Base-by-base conservation (phyloP, 2,888 invertebrate species). In the Dolichomitus sp. region DNA sequence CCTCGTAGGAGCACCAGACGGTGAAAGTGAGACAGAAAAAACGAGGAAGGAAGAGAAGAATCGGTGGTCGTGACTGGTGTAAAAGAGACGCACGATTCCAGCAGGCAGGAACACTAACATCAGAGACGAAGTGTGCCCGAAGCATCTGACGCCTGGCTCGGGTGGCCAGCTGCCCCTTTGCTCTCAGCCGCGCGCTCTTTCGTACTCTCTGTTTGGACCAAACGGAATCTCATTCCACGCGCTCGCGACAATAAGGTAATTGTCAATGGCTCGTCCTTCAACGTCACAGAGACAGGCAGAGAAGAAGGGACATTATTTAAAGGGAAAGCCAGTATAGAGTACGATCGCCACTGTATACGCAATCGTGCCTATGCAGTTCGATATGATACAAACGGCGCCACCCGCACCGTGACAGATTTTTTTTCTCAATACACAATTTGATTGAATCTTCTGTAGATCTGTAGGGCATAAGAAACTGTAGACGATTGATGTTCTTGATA, bases 151-250 rank as follows among this genome's bases (percentile, higher is more conserved):
- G 81, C 59, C 50, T 54, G 50, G 42, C 78, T 83, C 66, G 72
- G 74, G 59, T 54, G 75, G 45, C 83, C 85, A 79, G 77, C 77
- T 86, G 83, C 84, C 81, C 72, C 57, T 75, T 81, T 65, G 88
- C 88, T 87, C 87, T 87, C 85, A 81, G 84, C 83, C 84, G 30
- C 85, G 85, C 84, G 73, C 61, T 54, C 61, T 61, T 48, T 37
- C 57, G 27, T 63, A 65, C 48, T 75, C 78, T 65, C 50, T 86
- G 88, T 86, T 87, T 76, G 80, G 85, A 79, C 77, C 85, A 82
- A 88, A 88, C 88, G 86, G 86, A 87, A 89, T 87, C 86, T 87
- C 87, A 86, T 88, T 84, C 81, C 84, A 84, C 72, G 23, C 45
- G 52, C 40, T 40, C 61, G 63, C 82, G 81, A 85, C 87, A 87